Evolutionary conservation across 2,888 invertebrate species (phyloP).

Genomic region (Mongoloraphidia duomilia): DNA sequence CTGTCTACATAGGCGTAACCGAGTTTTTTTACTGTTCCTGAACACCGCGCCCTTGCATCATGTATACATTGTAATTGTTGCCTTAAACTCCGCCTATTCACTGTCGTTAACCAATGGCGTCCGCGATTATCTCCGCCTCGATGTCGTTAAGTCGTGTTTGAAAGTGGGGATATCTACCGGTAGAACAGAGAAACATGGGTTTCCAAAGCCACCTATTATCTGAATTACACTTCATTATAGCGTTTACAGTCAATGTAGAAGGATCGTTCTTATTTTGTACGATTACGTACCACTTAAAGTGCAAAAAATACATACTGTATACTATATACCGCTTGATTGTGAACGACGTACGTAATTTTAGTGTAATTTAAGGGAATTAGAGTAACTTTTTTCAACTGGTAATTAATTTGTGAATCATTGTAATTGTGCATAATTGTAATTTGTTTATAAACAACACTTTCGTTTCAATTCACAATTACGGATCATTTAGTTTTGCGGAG

Average conservation of each 20-base stretch:
- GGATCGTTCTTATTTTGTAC: conserved; percentile 24
- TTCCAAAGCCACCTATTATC: conserved; percentile 32
- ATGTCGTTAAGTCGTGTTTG: neutral
- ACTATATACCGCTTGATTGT: too few relatives aligned
- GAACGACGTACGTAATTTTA: conserved; percentile 3
- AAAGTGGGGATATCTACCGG: conserved; percentile 30
- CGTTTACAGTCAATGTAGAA: conserved; percentile 34
- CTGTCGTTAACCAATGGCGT: too few relatives aligned
- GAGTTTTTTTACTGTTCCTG: too few relatives aligned
- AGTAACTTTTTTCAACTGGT: conserved; percentile 4
- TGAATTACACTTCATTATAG: conserved; percentile 36
- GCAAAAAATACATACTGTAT: neutral
- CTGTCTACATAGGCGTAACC: too few relatives aligned
- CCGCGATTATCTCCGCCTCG: neutral
- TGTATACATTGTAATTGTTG: too few relatives aligned
- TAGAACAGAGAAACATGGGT: conserved; percentile 25
- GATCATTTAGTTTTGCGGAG: too few relatives aligned
- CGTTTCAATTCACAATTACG: neutral
- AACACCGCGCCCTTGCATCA: too few relatives aligned
- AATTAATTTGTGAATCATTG: conserved; percentile 7
- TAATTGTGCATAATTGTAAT: conserved; percentile 5
- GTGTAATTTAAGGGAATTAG: conserved; percentile 7
- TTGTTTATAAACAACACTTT: neutral
- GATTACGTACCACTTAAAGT: conserved; percentile 2
- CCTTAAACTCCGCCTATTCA: too few relatives aligned